Base-by-base conservation (phyloP, 1,140 invertebrate genomes). In the Lucilia cuprina region DNA sequence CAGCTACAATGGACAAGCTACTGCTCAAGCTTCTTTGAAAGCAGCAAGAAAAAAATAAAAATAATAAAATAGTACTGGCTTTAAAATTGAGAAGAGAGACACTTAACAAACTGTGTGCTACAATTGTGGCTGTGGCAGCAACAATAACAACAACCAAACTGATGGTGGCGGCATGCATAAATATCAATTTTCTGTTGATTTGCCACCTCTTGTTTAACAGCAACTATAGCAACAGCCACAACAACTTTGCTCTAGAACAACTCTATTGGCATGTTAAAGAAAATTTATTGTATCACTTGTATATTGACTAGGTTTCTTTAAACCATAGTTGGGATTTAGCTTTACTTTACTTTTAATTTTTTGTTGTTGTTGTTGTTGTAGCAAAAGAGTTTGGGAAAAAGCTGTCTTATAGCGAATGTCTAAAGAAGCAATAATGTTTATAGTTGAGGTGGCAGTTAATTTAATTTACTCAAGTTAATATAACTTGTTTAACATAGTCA, bases 401-500 rank as follows among this genome's bases (percentile, higher is more conserved):
- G 7, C 10, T 3, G 41, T 8, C 41, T 41, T 41, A 5, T 5
- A 41, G 41, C 41, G 7, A 41, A 41, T 41, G 41, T 8, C 41
- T 60, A 60, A 60, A 60, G 55, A 12, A 60, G 55, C 34, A 78
- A 41, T 78, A 41, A 41, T 78, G 75, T 78, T 78, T 78, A 78
- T 78, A 78, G 34, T 41, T 78, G 75, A 78, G 75, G 75, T 78
- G 75, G 75, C 75, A 78, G 41, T 78, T 41, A 78, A 78, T 78
- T 78, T 78, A 78, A 78, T 78, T 78, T 78, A 78, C 75, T 78
- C 35, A 78, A 78, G 75, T 78, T 78, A 78, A 78, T 78, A 78
- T 78, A 78, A 78, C 75, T 78, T 78, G 75, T 78, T 78, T 78
- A 78, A 78, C 75, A 78, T 78, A 35, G 34, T 78, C 75, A 41